These are phyloP conservation scores for Turritopsis dohrnii DNA, from an alignment of 30 jellyfish, hydroid and myxozoan species.

Conservation along the genomic window DNA sequence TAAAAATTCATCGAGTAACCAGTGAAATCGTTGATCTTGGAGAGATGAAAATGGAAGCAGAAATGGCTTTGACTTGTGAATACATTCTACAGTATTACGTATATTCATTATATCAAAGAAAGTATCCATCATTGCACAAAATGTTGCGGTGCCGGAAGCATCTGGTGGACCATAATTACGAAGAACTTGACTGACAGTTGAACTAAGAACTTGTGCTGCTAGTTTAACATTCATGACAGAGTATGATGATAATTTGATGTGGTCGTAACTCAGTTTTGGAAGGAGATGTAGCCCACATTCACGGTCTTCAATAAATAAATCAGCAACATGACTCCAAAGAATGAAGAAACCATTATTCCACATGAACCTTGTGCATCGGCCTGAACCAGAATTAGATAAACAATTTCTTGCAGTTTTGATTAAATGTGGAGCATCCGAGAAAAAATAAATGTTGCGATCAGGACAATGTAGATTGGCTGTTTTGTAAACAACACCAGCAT, in stretches of 20 bases:
- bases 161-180: slow-evolving; percentile 41
- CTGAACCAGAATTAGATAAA: slow-evolving; percentile 8
- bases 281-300: slow-evolving; percentile 29
- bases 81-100: slow-evolving; percentile 2
- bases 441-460: neutral
- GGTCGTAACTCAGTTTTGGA: slow-evolving; percentile 43
- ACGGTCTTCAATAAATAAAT: slow-evolving; percentile 36
- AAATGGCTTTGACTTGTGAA: neutral
- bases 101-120: slow-evolving; percentile 30
- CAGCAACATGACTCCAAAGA: slow-evolving; percentile 36
- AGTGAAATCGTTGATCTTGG: slow-evolving; percentile 10
- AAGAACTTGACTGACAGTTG: slow-evolving; percentile 20
- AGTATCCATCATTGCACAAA: slow-evolving; percentile 32
- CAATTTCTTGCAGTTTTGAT: slow-evolving; percentile 20
- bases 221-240: slow-evolving; percentile 45
- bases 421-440: slow-evolving; percentile 18
- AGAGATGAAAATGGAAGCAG: neutral
- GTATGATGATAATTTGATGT: slow-evolving; percentile 34
- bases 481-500: neutral
- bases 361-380: slow-evolving; percentile 7
- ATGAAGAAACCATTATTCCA: neutral
- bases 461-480: neutral
- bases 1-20: neutral
- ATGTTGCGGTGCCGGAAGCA: slow-evolving; percentile 33
- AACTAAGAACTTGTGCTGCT: slow-evolving; percentile 62